Evolutionary conservation across 1,140 invertebrate genomes (phyloP), one percentile per base, ranked within the genome.

Genomic region (Thaumetopoea pityocampa): DNA sequence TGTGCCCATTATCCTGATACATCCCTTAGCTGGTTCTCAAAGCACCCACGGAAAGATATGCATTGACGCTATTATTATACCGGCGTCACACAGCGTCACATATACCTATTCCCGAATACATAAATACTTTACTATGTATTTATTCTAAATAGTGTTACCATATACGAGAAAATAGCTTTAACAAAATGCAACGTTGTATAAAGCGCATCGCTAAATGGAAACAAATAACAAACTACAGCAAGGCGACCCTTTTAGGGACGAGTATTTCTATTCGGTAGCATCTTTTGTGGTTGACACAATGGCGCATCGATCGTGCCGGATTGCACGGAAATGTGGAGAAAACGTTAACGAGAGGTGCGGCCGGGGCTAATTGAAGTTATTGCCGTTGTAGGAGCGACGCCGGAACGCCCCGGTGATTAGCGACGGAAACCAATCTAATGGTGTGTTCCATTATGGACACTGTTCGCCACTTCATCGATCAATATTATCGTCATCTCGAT

Each of bases 211-310:
- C 18, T 52, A 56, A 63, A 54, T 61, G 53, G 63, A 50, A 69
- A 66, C 63, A 72, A 71, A 74, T 69, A 68, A 61, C 53, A 58
- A 60, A 45, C 38, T 36, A 54, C 56, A 42, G 51, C 56, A 41
- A 49, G 46, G 43, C 47, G 42, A 56, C 61, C 66, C 67, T 59
- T 72, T 56, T 73, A 80, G 37, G 71, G 70, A 38, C 42, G 47
- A 47, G 37, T 38, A 68, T 67, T 72, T 63, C 66, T 61, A 67
- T 67, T 60, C 62, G 58, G 57, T 52, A 50, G 61, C 60, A 66
- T 73, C 55, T 69, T 69, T 76, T 72, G 67, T 74, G 53, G 50
- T 58, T 55, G 56, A 57, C 56, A 77, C 72, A 77, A 80, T 76
- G 62, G 68, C 40, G 51, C 68, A 77, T 76, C 66, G 53, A 73